Evolutionary conservation across 2,113 vertebrate species (phyloP).

Genomic region (Bujurquina vittata): DNA sequence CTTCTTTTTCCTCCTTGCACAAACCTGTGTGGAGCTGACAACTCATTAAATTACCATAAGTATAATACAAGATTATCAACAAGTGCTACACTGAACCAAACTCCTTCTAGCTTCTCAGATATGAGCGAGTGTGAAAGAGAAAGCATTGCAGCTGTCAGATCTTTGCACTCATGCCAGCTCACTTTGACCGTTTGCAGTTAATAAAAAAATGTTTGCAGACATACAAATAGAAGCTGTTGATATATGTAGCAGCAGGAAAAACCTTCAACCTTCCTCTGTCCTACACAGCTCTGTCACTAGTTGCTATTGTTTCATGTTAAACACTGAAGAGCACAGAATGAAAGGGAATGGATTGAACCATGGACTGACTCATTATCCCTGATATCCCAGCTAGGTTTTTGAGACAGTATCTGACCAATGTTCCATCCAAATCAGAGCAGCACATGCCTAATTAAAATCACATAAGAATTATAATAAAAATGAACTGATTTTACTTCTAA

Average conservation of each 20-base stretch:
- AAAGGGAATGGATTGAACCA: background rate
- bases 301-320: background rate
- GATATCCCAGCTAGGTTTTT: too few species aligned
- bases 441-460: background rate
- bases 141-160: background rate
- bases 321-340: rapidly evolving
- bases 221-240: background rate
- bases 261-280: background rate
- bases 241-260: background rate
- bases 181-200: background rate
- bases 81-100: too few species aligned
- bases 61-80: background rate
- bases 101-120: too few species aligned
- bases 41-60: background rate
- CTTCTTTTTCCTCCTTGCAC: background rate
- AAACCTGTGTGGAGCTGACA: background rate
- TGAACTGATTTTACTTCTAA: background rate
- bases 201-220: background rate
- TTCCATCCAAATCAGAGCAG: background rate
- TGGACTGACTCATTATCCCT: background rate
- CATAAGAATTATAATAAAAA: background rate
- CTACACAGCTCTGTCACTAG: background rate
- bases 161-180: background rate
- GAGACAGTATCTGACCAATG: background rate
- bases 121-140: background rate